phyloP scores from a whole-genome alignment of 2,888 invertebrate species.

The Lasioglossum morio region DNA sequence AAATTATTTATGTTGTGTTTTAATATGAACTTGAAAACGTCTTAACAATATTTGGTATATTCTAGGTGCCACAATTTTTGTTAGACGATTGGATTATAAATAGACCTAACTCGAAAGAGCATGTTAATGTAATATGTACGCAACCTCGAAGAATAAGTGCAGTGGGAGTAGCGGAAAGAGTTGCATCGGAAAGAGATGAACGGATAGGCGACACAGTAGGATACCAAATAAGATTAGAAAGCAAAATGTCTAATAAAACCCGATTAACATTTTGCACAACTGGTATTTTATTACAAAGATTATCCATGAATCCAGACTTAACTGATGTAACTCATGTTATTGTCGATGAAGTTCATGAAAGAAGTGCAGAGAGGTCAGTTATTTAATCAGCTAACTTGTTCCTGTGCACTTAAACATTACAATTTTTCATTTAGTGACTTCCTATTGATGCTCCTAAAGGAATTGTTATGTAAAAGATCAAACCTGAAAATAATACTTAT shows the following conservation, averaged over 20 bases:
- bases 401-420: slow-evolving; percentile 27
- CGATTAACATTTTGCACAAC: slow-evolving; percentile 96
- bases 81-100: slow-evolving; percentile 93
- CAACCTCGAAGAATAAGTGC: slow-evolving; percentile 97
- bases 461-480: slow-evolving; percentile 89
- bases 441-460: slow-evolving; percentile 92
- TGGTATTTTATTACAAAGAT: slow-evolving; percentile 93
- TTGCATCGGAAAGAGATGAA: slow-evolving; percentile 94
- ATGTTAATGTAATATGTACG: slow-evolving; percentile 95
- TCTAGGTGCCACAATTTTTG: slow-evolving; percentile 95
- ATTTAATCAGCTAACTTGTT: slow-evolving; percentile 48
- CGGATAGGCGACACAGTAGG: slow-evolving; percentile 90
- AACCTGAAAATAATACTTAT: slow-evolving; percentile 94
- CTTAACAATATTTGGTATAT: background rate
- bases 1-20: slow-evolving; percentile 9
- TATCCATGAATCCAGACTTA: slow-evolving; percentile 92
- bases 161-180: slow-evolving; percentile 96
- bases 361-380: slow-evolving; percentile 92
- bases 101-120: slow-evolving; percentile 86
- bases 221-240: slow-evolving; percentile 92
- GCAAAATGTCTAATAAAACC: slow-evolving; percentile 91
- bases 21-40: background rate
- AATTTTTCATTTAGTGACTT: slow-evolving; percentile 89
- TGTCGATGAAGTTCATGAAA: slow-evolving; percentile 97
- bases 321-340: slow-evolving; percentile 93